These are phyloP conservation scores for Neria commutata DNA, from an alignment of 2,888 invertebrate genomes.

Conservation along the genomic window DNA sequence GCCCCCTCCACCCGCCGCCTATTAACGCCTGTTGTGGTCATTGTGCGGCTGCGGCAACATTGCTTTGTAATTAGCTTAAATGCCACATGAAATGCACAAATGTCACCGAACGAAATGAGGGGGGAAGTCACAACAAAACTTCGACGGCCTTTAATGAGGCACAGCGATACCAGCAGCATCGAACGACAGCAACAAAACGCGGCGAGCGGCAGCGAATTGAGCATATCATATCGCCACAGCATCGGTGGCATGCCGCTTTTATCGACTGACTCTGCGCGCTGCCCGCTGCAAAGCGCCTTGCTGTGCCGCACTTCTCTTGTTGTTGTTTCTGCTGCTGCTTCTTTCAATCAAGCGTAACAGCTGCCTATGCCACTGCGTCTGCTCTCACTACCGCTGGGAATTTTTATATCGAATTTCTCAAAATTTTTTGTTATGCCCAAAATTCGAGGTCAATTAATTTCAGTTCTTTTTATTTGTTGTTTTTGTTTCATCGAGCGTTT, in stretches of 20 bases:
- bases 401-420: neutral
- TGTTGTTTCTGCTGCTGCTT: no score
- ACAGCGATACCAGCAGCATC: neutral
- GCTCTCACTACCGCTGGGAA: no score
- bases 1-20: no score
- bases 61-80: neutral
- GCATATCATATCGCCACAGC: neutral
- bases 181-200: neutral
- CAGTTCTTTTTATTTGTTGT: no score
- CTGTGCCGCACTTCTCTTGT: no score
- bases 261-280: no score
- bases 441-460: neutral
- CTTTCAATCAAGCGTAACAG: neutral
- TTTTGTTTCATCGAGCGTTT: no score
- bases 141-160: neutral
- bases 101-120: neutral
- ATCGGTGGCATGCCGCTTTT: no score
- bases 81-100: neutral
- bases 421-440: neutral
- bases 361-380: no score
- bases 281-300: no score
- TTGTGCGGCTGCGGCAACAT: neutral
- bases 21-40: no score
- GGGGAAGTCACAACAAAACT: neutral
- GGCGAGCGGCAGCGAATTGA: neutral